Conservation (phyloP, 2,113 vertebrate species). For the Strix aluco region DNA sequence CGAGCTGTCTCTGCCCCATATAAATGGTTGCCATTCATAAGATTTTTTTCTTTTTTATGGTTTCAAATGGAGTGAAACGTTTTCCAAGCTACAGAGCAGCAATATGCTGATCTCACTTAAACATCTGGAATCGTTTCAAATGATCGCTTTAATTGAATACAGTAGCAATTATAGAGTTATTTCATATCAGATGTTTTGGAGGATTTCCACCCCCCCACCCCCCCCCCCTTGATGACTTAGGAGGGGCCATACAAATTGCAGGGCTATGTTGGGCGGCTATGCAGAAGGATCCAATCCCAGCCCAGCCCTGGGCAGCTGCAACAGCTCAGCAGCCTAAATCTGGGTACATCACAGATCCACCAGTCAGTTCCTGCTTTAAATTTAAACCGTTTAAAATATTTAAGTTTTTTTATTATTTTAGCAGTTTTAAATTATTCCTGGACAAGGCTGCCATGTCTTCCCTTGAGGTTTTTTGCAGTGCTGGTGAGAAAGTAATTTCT, state of each 20-base stretch:
- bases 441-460: neutral
- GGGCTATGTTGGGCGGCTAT: neutral
- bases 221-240: neutral
- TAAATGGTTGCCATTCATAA: neutral
- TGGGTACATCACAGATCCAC: neutral
- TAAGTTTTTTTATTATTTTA: neutral
- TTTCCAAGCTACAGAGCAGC: conserved; percentile 12
- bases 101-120: neutral
- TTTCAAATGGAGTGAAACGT: neutral
- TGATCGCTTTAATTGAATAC: neutral
- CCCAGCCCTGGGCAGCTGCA: neutral
- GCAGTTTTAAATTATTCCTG: neutral
- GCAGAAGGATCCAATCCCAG: neutral
- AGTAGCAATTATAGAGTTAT: neutral
- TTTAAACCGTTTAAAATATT: neutral
- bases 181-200: neutral
- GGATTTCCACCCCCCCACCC: neutral
- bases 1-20: neutral
- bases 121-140: conserved; percentile 7
- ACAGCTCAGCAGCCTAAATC: neutral
- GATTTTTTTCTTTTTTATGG: neutral
- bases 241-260: neutral
- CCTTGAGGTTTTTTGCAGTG: neutral
- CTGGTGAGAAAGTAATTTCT: neutral
- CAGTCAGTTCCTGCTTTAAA: neutral